Base-by-base conservation (phyloP, 1,140 invertebrate genomes). In the Pseudomyrmex cubaensis region DNA sequence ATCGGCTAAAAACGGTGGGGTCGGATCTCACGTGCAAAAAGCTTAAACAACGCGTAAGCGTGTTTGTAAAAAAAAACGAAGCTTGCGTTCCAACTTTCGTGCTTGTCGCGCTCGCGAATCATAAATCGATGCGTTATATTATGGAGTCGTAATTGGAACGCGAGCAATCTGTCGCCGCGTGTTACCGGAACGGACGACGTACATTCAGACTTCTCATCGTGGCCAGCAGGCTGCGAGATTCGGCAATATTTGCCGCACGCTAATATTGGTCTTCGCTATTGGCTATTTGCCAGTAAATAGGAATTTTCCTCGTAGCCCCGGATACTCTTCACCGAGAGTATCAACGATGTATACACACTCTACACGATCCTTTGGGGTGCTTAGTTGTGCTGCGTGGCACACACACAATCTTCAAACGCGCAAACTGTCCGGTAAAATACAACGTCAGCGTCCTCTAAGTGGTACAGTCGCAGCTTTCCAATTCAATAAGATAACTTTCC, bases 221-320 rank as follows among this genome's bases (percentile, higher is more conserved):
- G 67, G 70, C 48, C 59, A 10, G 15, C 50, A 35, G 82, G 63
- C 46, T 64, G 69, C 50, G 52, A 80, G 75, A 46, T 56, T 44
- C 70, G 63, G 54, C 75, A 83, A 85, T 88, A 87, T 88, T 88
- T 88, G 61, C 82, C 56, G 59, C 12, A 35, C 62, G 86, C 87
- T 87, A 88, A 88, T 88, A 88, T 88, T 88, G 87, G 72, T 72
- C 70, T 82, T 85, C 17, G 83, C 86, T 88, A 87, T 88, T 82
- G 87, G 87, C 83, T 88, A 75, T 88, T 88, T 88, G 76, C 76
- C 73, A 82, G 87, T 87, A 88, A 88, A 88, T 85, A 88, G 83
- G 75, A 87, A 88, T 82, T 87, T 88, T 88, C 76, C 77, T 46
- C 50, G 4, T 61, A 63, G 35, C 61, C 20, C 56, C n/a, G 82